phyloP scores from a whole-genome alignment of 1,140 invertebrate species.

The Leptestheria dahalacensis region DNA sequence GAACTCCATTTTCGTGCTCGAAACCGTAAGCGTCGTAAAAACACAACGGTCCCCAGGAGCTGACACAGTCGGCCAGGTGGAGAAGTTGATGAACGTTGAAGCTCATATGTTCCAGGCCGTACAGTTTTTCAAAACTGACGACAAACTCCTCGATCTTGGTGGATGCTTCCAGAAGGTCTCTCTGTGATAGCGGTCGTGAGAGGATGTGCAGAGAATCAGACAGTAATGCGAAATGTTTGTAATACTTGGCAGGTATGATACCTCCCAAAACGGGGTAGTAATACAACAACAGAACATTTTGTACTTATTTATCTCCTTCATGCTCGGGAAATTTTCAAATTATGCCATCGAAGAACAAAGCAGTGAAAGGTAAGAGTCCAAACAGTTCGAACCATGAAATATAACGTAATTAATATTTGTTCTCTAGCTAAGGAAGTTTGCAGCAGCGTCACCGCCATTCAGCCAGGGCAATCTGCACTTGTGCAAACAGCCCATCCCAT shows the following conservation, averaged over 20 bases:
- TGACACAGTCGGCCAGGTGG: neutral
- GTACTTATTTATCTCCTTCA: too few relatives aligned
- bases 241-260: neutral
- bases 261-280: neutral
- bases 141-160: neutral
- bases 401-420: too few relatives aligned
- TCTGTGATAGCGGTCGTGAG: too few relatives aligned
- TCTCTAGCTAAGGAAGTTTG: too few relatives aligned
- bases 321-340: neutral
- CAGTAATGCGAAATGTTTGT: neutral
- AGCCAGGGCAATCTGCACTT: too few relatives aligned
- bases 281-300: neutral
- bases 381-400: too few relatives aligned
- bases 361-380: too few relatives aligned
- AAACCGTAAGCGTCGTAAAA: neutral
- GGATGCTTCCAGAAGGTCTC: neutral
- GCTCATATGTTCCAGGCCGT: neutral
- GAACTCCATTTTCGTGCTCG: neutral
- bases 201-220: neutral
- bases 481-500: too few relatives aligned
- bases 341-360: neutral
- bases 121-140: neutral
- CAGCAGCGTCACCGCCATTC: too few relatives aligned
- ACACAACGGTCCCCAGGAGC: constrained; percentile 2
- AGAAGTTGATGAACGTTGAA: constrained; percentile 4